Evolutionary conservation across 2,797 vertebrate genomes (phyloP), one percentile per base, ranked within the genome.

Genomic region (Acanthiza pusilla): DNA sequence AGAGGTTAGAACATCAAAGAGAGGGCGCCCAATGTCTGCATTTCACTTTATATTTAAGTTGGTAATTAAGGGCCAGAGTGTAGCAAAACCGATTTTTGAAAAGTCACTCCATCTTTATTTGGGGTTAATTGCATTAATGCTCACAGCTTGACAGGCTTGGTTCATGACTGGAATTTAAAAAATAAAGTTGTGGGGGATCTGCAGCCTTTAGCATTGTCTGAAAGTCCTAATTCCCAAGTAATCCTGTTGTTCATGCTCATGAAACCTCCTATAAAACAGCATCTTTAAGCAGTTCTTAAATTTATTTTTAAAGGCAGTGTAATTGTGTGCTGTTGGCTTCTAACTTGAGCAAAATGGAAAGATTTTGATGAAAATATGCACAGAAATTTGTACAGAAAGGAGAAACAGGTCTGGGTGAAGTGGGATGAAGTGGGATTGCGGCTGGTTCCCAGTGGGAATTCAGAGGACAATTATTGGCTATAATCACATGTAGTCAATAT

Each of bases 51-150:
- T 71, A 71, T 70, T 50, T 36, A 71, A 78, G 25, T 50, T 74
- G 70, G 77, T 95, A 95, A 96, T 96, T 91, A 87, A 95, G 91
- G 93, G 81, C 66, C 58, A 61, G 88, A 79, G 60, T 89, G 81
- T 82, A 73, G 88, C 55, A 54, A 86, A 96, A 91, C 84, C 1
- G 3, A 89, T 97, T 96, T 94, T 91, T 93, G 92, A 95, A 84
- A 75, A 96, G 95, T 95, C 78, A 34, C 60, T 94, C 88, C 34
- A 27, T 88, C 83, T 94, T 73, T 95, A 84, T 88, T 88, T 79
- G 62, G 73, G 85, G 88, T 95, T 95, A 96, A 95, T 90, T 86
- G 73, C 34, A 76, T 92, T 95, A 91, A 83, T 36, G 36, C 43
- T 91, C 17, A 18, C 23, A 66, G 85, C 40, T 51, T 91, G 58